Percentiles rank a stretch among this genome's conserved stretches.
Evolutionary conservation across 2,888 invertebrate species (phyloP).

Genomic region (Ctenicera cuprea): DNA sequence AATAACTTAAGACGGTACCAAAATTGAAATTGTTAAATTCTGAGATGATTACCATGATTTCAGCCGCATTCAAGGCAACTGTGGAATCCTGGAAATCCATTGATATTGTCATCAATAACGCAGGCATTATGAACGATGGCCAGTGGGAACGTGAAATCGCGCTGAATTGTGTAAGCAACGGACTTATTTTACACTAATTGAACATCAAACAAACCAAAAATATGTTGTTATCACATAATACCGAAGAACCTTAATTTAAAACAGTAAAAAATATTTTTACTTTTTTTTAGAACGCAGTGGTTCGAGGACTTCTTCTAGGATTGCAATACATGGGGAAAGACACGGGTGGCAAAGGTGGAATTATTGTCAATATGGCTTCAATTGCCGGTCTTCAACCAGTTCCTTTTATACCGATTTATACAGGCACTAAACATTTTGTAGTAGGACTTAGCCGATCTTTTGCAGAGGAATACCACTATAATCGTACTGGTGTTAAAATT

Average conservation of each 20-base stretch:
- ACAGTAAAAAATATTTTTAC: too few relatives aligned
- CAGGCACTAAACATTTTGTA: slow-evolving; percentile 77
- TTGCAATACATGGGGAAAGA: slow-evolving; percentile 77
- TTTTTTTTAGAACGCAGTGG: slow-evolving; percentile 69
- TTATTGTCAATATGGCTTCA: slow-evolving; percentile 80
- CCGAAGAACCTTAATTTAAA: too few relatives aligned
- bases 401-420: slow-evolving; percentile 76
- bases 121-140: slow-evolving; percentile 86
- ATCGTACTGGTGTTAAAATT: slow-evolving; percentile 69
- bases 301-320: slow-evolving; percentile 74
- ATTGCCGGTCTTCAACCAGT: slow-evolving; percentile 76
- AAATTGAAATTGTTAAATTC: too few relatives aligned
- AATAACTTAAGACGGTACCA: too few relatives aligned
- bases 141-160: slow-evolving; percentile 85
- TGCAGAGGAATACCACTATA: slow-evolving; percentile 66
- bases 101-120: slow-evolving; percentile 82
- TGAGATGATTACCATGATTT: too few relatives aligned
- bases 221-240: too few relatives aligned
- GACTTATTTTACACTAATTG: too few relatives aligned
- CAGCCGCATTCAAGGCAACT: background rate
- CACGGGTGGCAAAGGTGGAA: slow-evolving; percentile 78
- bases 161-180: slow-evolving; percentile 68
- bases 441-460: slow-evolving; percentile 74
- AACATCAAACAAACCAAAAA: too few relatives aligned
- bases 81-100: slow-evolving; percentile 67